A percentile compares a stretch with the other conserved stretches of the same genome.
Evolutionary conservation across 1,140 invertebrate species (phyloP).

Genomic region (Drosophila subobscura): DNA sequence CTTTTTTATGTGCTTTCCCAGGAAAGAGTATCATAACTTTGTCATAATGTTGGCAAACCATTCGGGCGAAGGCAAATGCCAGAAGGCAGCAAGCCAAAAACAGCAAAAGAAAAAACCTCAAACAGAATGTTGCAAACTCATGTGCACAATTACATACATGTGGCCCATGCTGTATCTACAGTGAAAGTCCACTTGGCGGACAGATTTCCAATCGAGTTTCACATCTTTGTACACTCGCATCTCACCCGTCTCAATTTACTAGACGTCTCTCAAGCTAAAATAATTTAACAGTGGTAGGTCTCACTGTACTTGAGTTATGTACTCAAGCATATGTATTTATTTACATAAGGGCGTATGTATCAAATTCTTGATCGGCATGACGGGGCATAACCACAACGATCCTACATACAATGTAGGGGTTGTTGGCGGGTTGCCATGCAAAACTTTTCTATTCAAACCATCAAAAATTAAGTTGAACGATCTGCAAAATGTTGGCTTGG

Average conservation of each 20-base stretch:
- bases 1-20: conserved; percentile 56
- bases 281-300: background rate
- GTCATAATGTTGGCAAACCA: conserved; percentile 74
- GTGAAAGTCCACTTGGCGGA: too few relatives aligned
- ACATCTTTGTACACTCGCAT: too few relatives aligned
- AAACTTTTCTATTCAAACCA: conserved; percentile 46
- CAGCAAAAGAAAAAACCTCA: conserved; percentile 20
- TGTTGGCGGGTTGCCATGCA: conserved; percentile 54
- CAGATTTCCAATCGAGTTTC: too few relatives aligned
- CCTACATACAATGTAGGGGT: conserved; percentile 42
- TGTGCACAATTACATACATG: conserved; percentile 18
- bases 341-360: conserved; percentile 10
- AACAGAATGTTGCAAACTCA: conserved; percentile 51
- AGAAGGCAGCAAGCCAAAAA: conserved; percentile 67
- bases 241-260: too few relatives aligned
- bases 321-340: conserved; percentile 19
- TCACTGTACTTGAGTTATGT: conserved; percentile 13
- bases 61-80: conserved; percentile 45
- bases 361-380: conserved; percentile 43
- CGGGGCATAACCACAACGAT: conserved; percentile 47
- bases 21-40: conserved; percentile 78
- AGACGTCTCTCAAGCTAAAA: too few relatives aligned
- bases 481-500: conserved; percentile 36
- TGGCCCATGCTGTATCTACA: background rate
- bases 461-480: conserved; percentile 56